Conservation (phyloP, 2,113 vertebrate species). For the Prunella himalayana region DNA sequence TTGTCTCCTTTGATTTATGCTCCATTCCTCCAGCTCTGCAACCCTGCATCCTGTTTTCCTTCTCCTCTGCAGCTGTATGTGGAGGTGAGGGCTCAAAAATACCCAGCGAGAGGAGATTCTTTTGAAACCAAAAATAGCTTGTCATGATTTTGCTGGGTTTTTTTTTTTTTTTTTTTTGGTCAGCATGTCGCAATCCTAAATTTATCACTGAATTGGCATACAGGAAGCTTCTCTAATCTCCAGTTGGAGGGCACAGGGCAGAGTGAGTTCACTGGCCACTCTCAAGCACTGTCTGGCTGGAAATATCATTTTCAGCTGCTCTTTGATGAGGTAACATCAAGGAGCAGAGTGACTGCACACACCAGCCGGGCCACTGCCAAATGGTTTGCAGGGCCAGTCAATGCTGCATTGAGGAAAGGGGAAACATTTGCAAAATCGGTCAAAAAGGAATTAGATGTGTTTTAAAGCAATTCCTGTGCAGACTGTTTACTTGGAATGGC, state of each 20-base stretch:
- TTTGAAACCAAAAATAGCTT: conserved; percentile 34
- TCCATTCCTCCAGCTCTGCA: background rate
- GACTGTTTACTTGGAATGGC: conserved; percentile 25
- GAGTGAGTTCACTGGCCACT: background rate
- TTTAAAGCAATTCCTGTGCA: conserved; percentile 25
- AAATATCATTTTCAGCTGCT: conserved; percentile 53
- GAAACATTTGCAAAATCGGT: background rate
- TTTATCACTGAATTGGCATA: background rate
- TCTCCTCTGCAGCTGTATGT: background rate
- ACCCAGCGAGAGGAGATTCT: background rate
- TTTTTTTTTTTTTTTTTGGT: background rate
- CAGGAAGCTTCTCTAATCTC: background rate
- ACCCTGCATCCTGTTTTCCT: conserved; percentile 49
- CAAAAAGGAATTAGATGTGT: background rate
- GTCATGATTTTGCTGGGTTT: background rate
- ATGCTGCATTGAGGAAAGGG: background rate
- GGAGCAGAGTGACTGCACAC: background rate
- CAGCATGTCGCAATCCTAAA: background rate
- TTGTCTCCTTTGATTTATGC: conserved; percentile 32
- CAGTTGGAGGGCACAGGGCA: conserved; percentile 28
- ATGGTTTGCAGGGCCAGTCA: background rate
- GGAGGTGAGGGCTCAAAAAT: conserved; percentile 27
- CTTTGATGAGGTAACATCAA: conserved; percentile 60
- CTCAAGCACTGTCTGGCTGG: background rate
- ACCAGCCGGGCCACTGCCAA: background rate